A percentile compares a stretch with the other conserved stretches of the same genome.
Conservation (phyloP, 1,140 invertebrate genomes). For the Temnothorax nylanderi region DNA sequence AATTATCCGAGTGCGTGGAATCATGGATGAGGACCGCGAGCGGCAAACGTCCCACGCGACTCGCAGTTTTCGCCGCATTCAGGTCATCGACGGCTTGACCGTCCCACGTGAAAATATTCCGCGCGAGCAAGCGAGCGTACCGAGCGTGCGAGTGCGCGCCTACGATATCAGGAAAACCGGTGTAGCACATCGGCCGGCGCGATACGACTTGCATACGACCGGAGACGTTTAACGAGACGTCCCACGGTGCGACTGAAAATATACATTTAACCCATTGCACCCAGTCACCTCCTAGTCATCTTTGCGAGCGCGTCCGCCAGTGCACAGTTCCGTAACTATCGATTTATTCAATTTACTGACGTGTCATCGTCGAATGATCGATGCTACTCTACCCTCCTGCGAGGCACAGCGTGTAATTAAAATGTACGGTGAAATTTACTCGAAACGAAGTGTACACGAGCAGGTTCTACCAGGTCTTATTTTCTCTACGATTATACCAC, state of each 20-base stretch:
- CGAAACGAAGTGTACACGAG: background rate
- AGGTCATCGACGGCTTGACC: conserved; percentile 68
- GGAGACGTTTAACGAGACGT: conserved; percentile 43
- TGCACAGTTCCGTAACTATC: background rate
- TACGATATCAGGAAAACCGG: conserved; percentile 50
- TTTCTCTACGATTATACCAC: background rate
- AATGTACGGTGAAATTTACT: conserved; percentile 27
- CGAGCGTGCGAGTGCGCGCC: conserved; percentile 27
- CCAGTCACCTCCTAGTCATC: conserved; percentile 26
- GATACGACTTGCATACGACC: background rate
- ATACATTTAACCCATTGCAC: conserved; percentile 43
- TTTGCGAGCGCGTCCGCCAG: conserved; percentile 7
- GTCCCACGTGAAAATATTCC: conserved; percentile 70
- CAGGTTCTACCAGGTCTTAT: background rate
- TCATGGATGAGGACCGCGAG: conserved; percentile 31
- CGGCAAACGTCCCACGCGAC: conserved; percentile 60
- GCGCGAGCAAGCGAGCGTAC: conserved; percentile 21
- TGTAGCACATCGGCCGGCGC: conserved; percentile 16
- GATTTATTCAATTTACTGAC: conserved; percentile 46
- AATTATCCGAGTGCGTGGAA: conserved; percentile 66
- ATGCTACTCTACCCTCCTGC: background rate
- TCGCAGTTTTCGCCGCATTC: conserved; percentile 72
- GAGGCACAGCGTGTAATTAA: conserved; percentile 19
- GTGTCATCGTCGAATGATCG: conserved; percentile 32
- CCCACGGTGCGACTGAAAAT: conserved; percentile 41